Evolutionary conservation across 2,888 invertebrate species (phyloP).

Genomic region (Invenusta paracnida): DNA sequence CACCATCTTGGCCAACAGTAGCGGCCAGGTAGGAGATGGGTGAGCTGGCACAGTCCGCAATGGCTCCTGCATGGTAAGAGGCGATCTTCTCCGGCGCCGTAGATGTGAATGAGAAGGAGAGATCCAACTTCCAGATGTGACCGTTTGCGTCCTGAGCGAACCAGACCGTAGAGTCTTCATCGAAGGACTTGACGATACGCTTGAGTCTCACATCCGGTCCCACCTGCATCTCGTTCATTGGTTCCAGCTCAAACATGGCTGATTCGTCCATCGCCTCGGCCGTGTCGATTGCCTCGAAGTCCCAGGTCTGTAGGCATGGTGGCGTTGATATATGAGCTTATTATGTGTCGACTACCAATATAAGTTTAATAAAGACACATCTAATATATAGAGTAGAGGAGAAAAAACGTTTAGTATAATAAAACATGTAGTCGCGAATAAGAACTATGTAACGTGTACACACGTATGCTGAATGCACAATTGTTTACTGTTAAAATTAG

Average conservation of each 20-base stretch:
- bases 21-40: conserved; percentile 70
- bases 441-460: too few relatives aligned
- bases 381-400: neutral
- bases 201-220: conserved; percentile 63
- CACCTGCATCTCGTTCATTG: conserved; percentile 75
- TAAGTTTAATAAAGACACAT: too few relatives aligned
- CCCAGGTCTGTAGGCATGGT: conserved; percentile 68
- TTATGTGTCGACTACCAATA: too few relatives aligned
- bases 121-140: conserved; percentile 72
- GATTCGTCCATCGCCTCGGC: conserved; percentile 78
- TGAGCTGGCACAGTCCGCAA: conserved; percentile 69
- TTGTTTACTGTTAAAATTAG: too few relatives aligned
- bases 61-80: conserved; percentile 72
- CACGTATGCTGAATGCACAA: too few relatives aligned
- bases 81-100: conserved; percentile 64
- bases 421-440: neutral
- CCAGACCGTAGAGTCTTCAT: conserved; percentile 60
- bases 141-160: conserved; percentile 81
- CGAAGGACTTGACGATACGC: conserved; percentile 63
- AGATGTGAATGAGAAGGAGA: conserved; percentile 65
- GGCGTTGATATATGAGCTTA: neutral
- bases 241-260: conserved; percentile 75
- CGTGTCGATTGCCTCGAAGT: conserved; percentile 81
- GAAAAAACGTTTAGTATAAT: neutral
- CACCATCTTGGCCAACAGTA: conserved; percentile 72